Conservation (phyloP, 2,113 vertebrate species). For the Chionomys nivalis region DNA sequence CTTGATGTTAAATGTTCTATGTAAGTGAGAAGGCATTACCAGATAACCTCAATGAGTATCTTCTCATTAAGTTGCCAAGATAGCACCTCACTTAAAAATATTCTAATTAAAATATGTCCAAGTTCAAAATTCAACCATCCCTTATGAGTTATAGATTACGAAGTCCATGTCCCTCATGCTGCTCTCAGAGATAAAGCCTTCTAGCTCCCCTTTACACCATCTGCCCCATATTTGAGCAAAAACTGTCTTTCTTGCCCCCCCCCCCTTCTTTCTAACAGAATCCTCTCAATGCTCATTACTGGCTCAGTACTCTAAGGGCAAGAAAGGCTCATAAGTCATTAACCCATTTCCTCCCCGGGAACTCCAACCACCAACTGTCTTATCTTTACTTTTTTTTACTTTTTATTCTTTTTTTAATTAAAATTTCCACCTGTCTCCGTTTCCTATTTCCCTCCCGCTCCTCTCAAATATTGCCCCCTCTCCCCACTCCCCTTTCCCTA, state of each 20-base stretch:
- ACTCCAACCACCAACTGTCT: background rate
- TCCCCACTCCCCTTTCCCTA: no score
- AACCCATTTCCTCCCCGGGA: background rate
- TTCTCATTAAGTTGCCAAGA: background rate
- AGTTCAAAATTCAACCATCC: background rate
- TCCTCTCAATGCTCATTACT: background rate
- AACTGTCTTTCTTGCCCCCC: background rate
- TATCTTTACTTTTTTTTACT: constrained; percentile 3
- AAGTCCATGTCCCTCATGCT: accelerated
- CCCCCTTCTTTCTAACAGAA: background rate
- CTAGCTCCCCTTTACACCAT: accelerated
- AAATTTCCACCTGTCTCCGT: no score
- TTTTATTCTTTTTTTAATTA: no score
- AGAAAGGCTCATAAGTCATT: background rate
- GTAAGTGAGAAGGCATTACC: background rate
- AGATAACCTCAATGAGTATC: background rate
- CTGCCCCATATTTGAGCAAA: background rate
- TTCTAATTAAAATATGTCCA: background rate
- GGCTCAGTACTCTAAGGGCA: background rate
- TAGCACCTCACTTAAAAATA: background rate
- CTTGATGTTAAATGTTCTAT: background rate
- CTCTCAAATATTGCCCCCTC: no score
- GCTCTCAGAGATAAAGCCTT: background rate
- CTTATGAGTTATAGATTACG: background rate
- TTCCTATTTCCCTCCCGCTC: no score